Base-by-base conservation (phyloP, 2,888 invertebrate genomes). In the Branchellion lobata region DNA sequence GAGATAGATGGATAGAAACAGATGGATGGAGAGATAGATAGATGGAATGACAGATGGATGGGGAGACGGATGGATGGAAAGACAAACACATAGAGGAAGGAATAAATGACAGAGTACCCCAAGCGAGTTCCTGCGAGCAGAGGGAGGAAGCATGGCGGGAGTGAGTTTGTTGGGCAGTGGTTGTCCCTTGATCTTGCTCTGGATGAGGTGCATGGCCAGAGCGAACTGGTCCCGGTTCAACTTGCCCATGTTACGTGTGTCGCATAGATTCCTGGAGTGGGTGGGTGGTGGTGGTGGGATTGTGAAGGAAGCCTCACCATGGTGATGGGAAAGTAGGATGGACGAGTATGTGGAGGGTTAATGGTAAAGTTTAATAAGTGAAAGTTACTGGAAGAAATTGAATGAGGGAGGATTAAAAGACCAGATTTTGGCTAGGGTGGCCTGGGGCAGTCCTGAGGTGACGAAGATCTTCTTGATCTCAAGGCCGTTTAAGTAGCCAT, bases 211-310 rank as follows among this genome's bases (percentile, higher is more conserved):
- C 94, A 97, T 95, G 80, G 96, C 94, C 82, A 98, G 90, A 80
- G 96, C 94, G 90, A 99, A 99, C 90, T 99, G 98, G 85, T 94
- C 94, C 82, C 92, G 90, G 85, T 95, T 95, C 85, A 99, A 89
- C 90, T 95, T 95, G 81, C 97, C 97, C 84, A 91, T 91, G 87
- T 94, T 92, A 85, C 92, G 92, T 83, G 92, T 93, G 89, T 98
- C 97, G 90, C 96, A 96, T 81, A 97, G 90, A 81, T 92, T 92
- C 95, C 95, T 95, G 87, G 0, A 85, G 86, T 82, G 29, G 27
- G 14, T 72, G 14, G 3, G 34, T 27, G 29, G 72, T n/a, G n/a
- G n/a, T 18, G 14, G 53, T 18, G n/a, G 53, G 53, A 51, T 51
- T 18, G 53, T 14, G 53, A 51, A 18, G 14, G 14, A 18, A 18